Evolutionary conservation across 2,888 invertebrate genomes (phyloP), one percentile per base, ranked within the genome.

Genomic region (Lasioglossum oenotherae): DNA sequence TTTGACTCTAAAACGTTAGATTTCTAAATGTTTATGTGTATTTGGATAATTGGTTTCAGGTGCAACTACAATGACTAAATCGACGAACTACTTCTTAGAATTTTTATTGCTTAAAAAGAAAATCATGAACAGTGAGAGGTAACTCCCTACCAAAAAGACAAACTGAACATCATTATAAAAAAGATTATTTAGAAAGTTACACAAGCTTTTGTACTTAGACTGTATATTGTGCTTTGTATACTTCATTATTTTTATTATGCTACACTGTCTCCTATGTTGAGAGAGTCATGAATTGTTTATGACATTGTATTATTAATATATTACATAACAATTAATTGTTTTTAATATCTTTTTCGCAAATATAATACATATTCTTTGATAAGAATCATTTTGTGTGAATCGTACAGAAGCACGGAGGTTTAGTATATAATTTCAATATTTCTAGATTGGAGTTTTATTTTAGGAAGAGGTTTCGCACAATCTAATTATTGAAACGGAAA

Each of bases 141-240:
- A 73, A 77, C 49, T 80, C 46, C 49, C 83, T 81, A 79, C 53
- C 60, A 57, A 85, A 87, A 81, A 38, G 35, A 82, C 31, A 81
- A 83, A 81, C 53, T 74, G 60, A 81, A 74, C 78, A 77, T 78
- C 60, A 74, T 87, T 87, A 75, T 87, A 83, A 88, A 87, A 88
- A 85, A 72, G 75, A 82, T 81, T 49, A 53, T 79, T 88, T 81
- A 82, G 74, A 87, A 83, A 82, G 71, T 83, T 83, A 81, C 74
- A 75, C 72, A 85, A 88, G 85, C 85, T 80, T 85, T 88, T 88
- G 87, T 88, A 88, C 87, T 86, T 86, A 84, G 85, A 87, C 69
- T 72, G 84, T 87, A 88, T 87, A 87, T 88, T 83, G 90, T 90
- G 88, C 87, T 82, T 88, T 85, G 67, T 85, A 84, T 81, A 69